phyloP scores from a whole-genome alignment of 2,888 invertebrate genomes.

The Arctia plantaginis region DNA sequence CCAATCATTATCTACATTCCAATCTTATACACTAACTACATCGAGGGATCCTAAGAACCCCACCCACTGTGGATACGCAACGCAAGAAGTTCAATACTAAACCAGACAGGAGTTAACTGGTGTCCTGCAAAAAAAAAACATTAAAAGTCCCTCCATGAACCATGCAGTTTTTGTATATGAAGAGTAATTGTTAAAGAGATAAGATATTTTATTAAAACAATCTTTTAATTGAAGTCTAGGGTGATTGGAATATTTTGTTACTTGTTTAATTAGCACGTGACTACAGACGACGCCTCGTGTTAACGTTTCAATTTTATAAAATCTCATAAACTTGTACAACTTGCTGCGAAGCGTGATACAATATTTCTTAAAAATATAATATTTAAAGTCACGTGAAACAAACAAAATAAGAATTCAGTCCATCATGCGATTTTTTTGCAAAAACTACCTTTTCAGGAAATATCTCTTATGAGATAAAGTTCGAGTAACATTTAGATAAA shows the following conservation, averaged over 20 bases:
- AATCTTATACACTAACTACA: too few relatives aligned
- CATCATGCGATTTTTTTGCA: neutral
- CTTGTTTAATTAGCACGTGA: conserved; percentile 1
- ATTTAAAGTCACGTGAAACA: neutral
- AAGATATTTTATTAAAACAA: neutral
- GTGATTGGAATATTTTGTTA: conserved; percentile 1
- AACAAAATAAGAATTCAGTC: neutral
- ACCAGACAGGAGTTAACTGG: neutral
- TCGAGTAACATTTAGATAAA: too few relatives aligned
- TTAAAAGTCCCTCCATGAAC: neutral
- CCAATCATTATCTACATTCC: neutral
- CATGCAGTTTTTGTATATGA: neutral
- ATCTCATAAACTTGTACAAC: conserved; percentile 6
- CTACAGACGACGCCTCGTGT: neutral
- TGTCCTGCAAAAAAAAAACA: neutral
- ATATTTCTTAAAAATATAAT: neutral
- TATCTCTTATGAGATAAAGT: too few relatives aligned
- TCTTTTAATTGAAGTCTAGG: neutral
- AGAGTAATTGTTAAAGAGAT: neutral
- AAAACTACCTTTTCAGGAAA: neutral
- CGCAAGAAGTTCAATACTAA: neutral
- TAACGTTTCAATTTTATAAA: neutral
- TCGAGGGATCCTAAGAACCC: too few relatives aligned
- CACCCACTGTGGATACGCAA: neutral
- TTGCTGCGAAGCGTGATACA: conserved; percentile 1